Evolutionary conservation across 2,113 vertebrate species (phyloP), one percentile per base, ranked within the genome.

Genomic region (Pterophyllum scalare): DNA sequence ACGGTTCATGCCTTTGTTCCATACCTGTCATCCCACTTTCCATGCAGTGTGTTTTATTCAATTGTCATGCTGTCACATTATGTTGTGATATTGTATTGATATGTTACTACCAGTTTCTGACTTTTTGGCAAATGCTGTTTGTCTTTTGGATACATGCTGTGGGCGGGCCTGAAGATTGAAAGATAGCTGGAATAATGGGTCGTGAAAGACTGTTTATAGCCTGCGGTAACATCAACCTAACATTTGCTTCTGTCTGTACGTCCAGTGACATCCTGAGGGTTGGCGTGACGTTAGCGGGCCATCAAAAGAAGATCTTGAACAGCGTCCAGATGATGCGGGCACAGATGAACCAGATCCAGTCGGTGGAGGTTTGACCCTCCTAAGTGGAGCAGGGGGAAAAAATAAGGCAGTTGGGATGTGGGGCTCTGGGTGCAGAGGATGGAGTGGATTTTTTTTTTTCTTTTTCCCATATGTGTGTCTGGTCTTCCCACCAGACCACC

Each of bases 291-390:
- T 95, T 99, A 94, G 98, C 98, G 7, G 98, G 98, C 87, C 98
- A 99, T 95, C 98, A 99, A 95, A 99, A 99, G 96, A 99, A 99
- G 95, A 99, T 99, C 88, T 96, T 99, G 79, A 99, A 99, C 95
- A 99, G 98, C 81, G 97, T 99, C 94, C 98, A 99, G 96, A 98
- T 99, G 97, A 99, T 99, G 98, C 96, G 98, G 88, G 98, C 98
- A 82, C 98, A 99, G 95, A 99, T 99, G 97, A 99, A 99, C 96
- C 98, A 99, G 96, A 99, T 99, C 89, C 98, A 99, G 93, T 99
- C 98, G 3, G 98, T 99, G 94, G 98, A 99, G 96, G 98, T 99
- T 93, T 99, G 98, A 99, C 87, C 87, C 81, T 87, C 59, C 74
- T n/a, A 7, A 79, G 79, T 6, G 24, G 83, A 85, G 82, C 72